Evolutionary conservation across 2,113 vertebrate species (phyloP), one percentile per base, ranked within the genome.

Genomic region (Eubucco bourcierii): DNA sequence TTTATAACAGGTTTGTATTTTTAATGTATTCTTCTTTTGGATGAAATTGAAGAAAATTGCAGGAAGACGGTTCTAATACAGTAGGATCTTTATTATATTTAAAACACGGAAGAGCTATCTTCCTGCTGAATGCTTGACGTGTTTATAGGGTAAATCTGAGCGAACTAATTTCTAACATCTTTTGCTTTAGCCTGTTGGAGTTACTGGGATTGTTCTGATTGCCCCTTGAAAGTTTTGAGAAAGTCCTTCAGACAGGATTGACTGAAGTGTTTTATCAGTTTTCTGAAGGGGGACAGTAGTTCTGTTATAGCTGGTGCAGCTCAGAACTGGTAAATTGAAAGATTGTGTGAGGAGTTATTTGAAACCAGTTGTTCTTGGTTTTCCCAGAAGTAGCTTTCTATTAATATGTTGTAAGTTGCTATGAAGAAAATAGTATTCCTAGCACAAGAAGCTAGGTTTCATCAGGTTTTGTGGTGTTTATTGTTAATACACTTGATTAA

Each of bases 1-100:
- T 99, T 99, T 94, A 89, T 99, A 80, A 99, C 99, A 80, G 99
- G 99, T 99, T 91, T 87, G 97, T 71, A 20, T 47, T 68, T 70
- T 59, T 53, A 72, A 10, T 76, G 6, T 53, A 29, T 82, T 9
- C 14, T 52, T 52, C 10, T 60, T 80, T 55, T 64, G 31, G 20
- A 33, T 29, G 11, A 72, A 72, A 28, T 64, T 64, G 34, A 61
- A 80, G 9, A 63, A 73, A 73, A 87, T n/a, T 17, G 15, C 24
- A 65, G 39, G 29, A 63, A 65, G 23, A 15, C 23, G 33, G 7
- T 15, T 78, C 79, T 64, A 2, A 5, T 70, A 8, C 14, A 37
- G 12, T 59, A 33, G 27, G 7, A 19, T 88, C 12, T 41, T 75
- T 47, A 21, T 46, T 83, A 0, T 39, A 27, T 76, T 79, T 47